Percentiles rank a stretch among this genome's conserved stretches.
Evolutionary conservation across 2,797 vertebrate species (phyloP).

Genomic region (Gymnoscopelus braueri): DNA sequence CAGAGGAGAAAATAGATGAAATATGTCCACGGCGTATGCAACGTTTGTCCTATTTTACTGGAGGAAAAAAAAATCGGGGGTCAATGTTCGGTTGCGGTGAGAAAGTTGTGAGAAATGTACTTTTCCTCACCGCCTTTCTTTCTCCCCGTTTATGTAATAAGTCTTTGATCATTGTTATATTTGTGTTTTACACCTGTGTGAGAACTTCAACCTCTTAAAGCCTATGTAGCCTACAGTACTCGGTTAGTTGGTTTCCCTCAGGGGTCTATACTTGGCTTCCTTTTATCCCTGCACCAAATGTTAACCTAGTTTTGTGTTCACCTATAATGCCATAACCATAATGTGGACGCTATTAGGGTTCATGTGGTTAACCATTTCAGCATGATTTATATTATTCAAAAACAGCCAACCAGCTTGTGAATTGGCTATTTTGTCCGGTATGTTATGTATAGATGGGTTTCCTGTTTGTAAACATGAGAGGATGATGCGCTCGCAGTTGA

Average conservation of each 20-base stretch:
- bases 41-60: constrained; percentile 75
- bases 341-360: no score
- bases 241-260: constrained; percentile 18
- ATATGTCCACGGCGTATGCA: constrained; percentile 74
- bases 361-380: no score
- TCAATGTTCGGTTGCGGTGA: constrained; percentile 58
- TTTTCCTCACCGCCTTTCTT: background rate
- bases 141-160: constrained; percentile 10
- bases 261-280: no score
- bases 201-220: background rate
- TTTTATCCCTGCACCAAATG: no score
- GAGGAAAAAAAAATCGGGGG: constrained; percentile 49
- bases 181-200: constrained; percentile 17
- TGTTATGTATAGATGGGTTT: no score
- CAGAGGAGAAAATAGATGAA: constrained; percentile 54
- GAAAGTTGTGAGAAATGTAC: constrained; percentile 13
- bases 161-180: constrained; percentile 24
- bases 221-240: constrained; percentile 14
- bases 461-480: no score
- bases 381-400: no score
- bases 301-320: no score
- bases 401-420: no score
- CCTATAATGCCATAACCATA: no score
- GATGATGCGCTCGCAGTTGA: no score
- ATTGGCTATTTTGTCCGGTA: no score